phyloP scores from a whole-genome alignment of 2,797 vertebrate genomes.

The Coranthus polyacanthus region DNA sequence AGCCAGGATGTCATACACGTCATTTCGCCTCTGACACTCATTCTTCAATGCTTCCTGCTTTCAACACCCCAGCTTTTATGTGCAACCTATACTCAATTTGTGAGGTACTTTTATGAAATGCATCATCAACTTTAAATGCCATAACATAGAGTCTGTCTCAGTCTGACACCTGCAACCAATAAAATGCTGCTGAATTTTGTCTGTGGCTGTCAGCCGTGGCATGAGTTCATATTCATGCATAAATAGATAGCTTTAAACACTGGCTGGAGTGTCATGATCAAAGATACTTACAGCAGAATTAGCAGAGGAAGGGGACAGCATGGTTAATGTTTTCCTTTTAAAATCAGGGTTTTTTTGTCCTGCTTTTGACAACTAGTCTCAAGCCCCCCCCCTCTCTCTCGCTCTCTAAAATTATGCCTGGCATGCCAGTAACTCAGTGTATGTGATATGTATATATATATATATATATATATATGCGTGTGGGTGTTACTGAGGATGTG shows the following conservation, averaged over 20 bases:
- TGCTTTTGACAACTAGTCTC: not conserved
- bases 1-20: not conserved
- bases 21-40: not conserved
- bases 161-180: not conserved
- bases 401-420: conserved; percentile 15
- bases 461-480: too few relatives aligned
- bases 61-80: not conserved
- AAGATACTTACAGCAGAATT: not conserved
- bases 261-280: not conserved
- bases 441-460: not conserved
- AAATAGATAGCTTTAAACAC: not conserved
- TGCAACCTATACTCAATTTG: not conserved
- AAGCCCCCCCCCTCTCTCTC: too few relatives aligned
- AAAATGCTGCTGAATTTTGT: not conserved
- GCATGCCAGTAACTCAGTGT: conserved; percentile 22
- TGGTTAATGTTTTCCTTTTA: not conserved
- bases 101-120: too few relatives aligned
- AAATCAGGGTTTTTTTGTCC: too few relatives aligned
- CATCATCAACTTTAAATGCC: too few relatives aligned
- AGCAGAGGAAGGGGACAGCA: not conserved
- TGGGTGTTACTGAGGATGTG: conserved; percentile 34
- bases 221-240: too few relatives aligned
- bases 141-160: not conserved
- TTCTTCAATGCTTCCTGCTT: not conserved
- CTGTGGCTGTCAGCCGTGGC: not conserved